These are phyloP conservation scores for Camelus dromedarius DNA, from an alignment of 2,113 vertebrate genomes.

Conservation along the genomic window DNA sequence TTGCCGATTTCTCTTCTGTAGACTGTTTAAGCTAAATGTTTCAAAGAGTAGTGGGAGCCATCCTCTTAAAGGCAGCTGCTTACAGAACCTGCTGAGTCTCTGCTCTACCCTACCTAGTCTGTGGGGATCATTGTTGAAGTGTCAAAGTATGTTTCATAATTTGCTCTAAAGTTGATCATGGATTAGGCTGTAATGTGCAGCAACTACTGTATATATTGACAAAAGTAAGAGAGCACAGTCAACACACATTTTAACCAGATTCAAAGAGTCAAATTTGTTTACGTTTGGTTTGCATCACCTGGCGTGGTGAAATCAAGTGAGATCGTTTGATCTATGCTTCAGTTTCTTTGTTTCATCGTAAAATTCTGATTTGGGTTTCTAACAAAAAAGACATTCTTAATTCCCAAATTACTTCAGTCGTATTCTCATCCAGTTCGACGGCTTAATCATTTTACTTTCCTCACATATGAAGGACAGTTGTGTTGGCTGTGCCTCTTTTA, in stretches of 20 bases:
- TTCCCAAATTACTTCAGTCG: not conserved
- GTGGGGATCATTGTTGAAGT: not conserved
- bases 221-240: conserved; percentile 14
- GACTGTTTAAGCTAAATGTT: conserved; percentile 70
- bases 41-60: not conserved
- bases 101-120: not conserved
- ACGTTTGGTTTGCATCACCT: not conserved
- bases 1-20: conserved; percentile 68
- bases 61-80: not conserved
- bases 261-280: not conserved
- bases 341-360: not conserved
- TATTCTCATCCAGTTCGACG: not conserved
- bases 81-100: not conserved
- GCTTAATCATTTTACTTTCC: not conserved
- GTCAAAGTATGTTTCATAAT: conserved; percentile 30
- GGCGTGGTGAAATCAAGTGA: not conserved
- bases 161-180: not conserved
- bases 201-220: not conserved
- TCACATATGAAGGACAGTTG: not conserved
- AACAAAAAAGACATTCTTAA: not conserved
- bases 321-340: not conserved
- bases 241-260: conserved; percentile 33
- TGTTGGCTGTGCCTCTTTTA: conserved; percentile 48
- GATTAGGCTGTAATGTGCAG: conserved; percentile 6
- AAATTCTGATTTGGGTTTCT: not conserved